Evolutionary conservation across 37 sponge, comb jelly and placozoan genomes (phyloP), one percentile per base, ranked within the genome.

Genomic region (Beroe forskalii): DNA sequence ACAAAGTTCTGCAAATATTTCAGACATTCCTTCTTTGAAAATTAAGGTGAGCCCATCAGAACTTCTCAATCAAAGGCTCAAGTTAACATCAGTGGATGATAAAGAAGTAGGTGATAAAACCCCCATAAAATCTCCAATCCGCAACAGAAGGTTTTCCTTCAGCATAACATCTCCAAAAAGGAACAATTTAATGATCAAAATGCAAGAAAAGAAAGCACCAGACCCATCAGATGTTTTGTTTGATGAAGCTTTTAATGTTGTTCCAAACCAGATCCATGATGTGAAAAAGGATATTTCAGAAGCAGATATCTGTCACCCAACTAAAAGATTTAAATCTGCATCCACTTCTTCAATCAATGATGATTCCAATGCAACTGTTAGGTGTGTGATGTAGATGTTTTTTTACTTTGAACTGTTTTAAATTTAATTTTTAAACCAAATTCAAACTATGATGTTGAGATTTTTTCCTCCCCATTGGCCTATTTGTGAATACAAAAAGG

Each of bases 111-210:
- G n/a, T n/a, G n/a, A n/a, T n/a, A n/a, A n/a, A n/a, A n/a, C n/a
- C n/a, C n/a, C n/a, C 3, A 22, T 64, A 8, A 64, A 64, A 27
- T 64, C 66, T 28, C 24, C 14, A 22, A 23, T 19, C 55, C 43
- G 55, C 3, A 4, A 17, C 20, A 69, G 72, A 69, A 31, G 72
- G 39, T 80, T 44, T 80, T 41, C 86, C 27, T 80, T 80, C 28
- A 80, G 42, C 20, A 80, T 80, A 1, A 80, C 37, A 41, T 80
- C 86, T 30, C 86, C 86, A 14, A 2, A 12, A 69, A 69, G 72
- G 19, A 36, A 27, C 36, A 17, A 33, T 36, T 32, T 14, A 69
- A 32, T 32, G 39, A 2, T 20, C 1, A 69, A 33, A 2, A 8
- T 4, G 32, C 37, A 36, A 33, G 33, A 69, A 69, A 69, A 69